phyloP scores from a whole-genome alignment of 2,888 invertebrate species.

The Eustalomyia histrio region DNA sequence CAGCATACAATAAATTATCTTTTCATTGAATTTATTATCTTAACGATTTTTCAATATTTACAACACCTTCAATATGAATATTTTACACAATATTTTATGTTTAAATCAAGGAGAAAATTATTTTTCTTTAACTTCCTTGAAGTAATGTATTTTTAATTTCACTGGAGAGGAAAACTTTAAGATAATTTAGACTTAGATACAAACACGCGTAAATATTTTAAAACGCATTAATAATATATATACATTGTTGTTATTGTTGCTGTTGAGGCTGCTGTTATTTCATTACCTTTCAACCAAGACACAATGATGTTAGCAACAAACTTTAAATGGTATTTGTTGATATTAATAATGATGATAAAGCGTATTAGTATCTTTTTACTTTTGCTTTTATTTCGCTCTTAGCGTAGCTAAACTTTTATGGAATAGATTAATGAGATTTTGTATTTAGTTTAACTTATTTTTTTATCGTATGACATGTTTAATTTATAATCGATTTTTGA shows the following conservation, averaged over 20 bases:
- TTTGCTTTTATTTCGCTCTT: background rate
- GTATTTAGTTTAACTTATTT: background rate
- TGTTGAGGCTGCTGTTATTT: background rate
- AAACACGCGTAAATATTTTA: slow-evolving; percentile 9
- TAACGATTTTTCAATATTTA: slow-evolving; percentile 26
- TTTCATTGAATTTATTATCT: slow-evolving; percentile 35
- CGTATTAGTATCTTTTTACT: slow-evolving; percentile 18
- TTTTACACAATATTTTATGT: slow-evolving; percentile 14
- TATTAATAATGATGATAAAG: slow-evolving; percentile 13
- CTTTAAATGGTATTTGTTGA: slow-evolving; percentile 16
- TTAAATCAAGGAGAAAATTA: background rate
- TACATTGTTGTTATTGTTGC: background rate
- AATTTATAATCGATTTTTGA: background rate
- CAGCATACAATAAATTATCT: slow-evolving; percentile 26
- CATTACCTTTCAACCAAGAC: slow-evolving; percentile 32
- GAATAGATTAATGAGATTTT: background rate
- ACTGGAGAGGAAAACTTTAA: slow-evolving; percentile 33
- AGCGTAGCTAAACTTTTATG: background rate
- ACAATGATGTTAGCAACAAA: slow-evolving; percentile 16
- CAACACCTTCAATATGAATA: slow-evolving; percentile 20
- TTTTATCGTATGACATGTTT: slow-evolving; percentile 25
- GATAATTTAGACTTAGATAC: background rate
- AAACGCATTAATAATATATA: slow-evolving; percentile 23
- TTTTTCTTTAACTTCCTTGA: slow-evolving; percentile 13
- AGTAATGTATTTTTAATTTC: slow-evolving; percentile 58